Evolutionary conservation across 2,113 vertebrate species (phyloP), one percentile per base, ranked within the genome.

Genomic region (Apodemus speciosus): DNA sequence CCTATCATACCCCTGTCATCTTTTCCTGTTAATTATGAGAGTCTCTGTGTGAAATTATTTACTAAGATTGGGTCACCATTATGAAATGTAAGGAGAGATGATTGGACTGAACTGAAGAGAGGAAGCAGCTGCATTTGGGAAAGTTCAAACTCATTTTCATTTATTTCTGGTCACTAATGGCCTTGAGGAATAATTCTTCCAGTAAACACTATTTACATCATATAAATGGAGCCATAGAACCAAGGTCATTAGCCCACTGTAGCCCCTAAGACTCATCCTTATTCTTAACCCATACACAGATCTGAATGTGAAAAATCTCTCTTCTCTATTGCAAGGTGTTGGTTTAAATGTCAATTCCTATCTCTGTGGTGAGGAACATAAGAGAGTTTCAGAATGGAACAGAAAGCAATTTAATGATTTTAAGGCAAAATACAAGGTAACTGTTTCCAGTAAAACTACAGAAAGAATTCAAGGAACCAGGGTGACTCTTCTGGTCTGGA

Each of bases 101-200:
- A 9, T 64, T 80, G 49, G 51, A 68, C 66, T 83, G 46, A 86
- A 95, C n/a, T 53, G 27, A 86, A 62, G 13, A 86, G 77, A 89
- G 40, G 46, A 93, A 92, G 60, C 46, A 38, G 38, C 56, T 62
- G 46, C 4, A 60, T 53, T 92, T 84, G 43, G 51, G 27, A 94
- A 96, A 93, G 93, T 64, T 76, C n/a, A 91, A 85, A 85, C 49
- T 90, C 9, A 40, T 75, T 96, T 96, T 93, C 43, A 80, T 11
- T 86, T 69, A 18, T 58, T 27, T 46, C 43, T 89, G 13, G 15
- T 86, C 56, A 86, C 81, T 88, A 96, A 94, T 73, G 21, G 16
- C 60, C 11, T 49, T 89, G 75, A 49, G 83, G 14, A 53, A 86
- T 90, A 53, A 94, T 62, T 18, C 86, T 85, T 95, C 40, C 56